phyloP scores from a whole-genome alignment of 2,797 vertebrate genomes.

The Geotrypetes seraphini region DNA sequence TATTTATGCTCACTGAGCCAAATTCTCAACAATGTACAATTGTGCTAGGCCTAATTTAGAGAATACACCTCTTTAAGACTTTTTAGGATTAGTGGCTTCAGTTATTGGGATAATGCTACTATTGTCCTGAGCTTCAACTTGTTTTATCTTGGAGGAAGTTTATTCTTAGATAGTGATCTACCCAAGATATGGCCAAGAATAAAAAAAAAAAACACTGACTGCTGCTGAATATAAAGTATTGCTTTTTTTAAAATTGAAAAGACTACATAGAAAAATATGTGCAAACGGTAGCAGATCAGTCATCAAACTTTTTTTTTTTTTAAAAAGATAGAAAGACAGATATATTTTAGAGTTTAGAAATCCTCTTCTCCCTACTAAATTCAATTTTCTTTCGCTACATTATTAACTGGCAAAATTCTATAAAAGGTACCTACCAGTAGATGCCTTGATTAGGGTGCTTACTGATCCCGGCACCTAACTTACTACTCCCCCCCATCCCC shows the following conservation, averaged over 20 bases:
- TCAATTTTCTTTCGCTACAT: no score
- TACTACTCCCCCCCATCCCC: no score
- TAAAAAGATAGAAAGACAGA: no score
- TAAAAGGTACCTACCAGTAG: no score
- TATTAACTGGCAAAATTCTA: no score
- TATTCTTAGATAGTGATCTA: constrained; percentile 57
- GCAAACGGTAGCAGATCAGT: no score
- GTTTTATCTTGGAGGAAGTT: constrained; percentile 61
- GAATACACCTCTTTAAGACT: constrained; percentile 57
- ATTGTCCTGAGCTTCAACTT: constrained; percentile 54
- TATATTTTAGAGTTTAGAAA: no score
- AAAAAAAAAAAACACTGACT: constrained; percentile 31
- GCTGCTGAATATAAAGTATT: constrained; percentile 26
- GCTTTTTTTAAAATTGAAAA: constrained; percentile 24
- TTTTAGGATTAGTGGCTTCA: constrained; percentile 43
- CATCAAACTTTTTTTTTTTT: no score
- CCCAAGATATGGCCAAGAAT: constrained; percentile 27
- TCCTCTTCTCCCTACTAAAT: no score
- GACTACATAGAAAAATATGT: constrained; percentile 27
- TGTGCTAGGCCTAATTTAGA: constrained; percentile 55
- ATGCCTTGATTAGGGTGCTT: no score
- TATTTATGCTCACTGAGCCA: constrained; percentile 42
- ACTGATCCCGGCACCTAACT: no score
- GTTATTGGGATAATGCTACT: constrained; percentile 57
- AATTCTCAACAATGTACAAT: constrained; percentile 66